Conservation (phyloP, 2,888 invertebrate genomes). For the Dimorphilus gyrociliatus region DNA sequence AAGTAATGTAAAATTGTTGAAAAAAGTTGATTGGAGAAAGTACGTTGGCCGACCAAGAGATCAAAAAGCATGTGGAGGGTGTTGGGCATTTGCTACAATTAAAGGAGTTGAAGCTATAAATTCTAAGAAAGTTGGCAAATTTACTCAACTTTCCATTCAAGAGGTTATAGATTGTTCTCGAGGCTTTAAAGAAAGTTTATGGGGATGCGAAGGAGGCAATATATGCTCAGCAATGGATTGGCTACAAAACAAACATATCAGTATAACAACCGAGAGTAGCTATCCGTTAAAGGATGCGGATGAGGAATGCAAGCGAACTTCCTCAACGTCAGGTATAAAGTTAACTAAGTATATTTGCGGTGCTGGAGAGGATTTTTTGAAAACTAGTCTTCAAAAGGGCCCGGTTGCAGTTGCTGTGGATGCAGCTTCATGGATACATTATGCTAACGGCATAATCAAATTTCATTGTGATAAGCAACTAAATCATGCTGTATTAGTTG, state of each 20-base stretch:
- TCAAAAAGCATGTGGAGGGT: too few species aligned
- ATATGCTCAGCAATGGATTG: constrained; percentile 60
- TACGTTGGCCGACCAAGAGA: too few species aligned
- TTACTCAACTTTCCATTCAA: constrained; percentile 54
- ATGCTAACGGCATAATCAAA: constrained; percentile 65
- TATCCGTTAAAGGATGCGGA: too few species aligned
- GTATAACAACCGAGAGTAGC: too few species aligned
- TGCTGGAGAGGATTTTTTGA: constrained; percentile 47
- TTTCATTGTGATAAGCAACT: constrained; percentile 53
- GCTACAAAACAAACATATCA: too few species aligned
- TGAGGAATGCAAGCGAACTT: background rate
- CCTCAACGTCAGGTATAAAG: background rate
- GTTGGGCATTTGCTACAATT: too few species aligned
- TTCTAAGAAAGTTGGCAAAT: constrained; percentile 44
- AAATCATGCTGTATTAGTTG: constrained; percentile 67
- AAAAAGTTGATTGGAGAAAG: too few species aligned
- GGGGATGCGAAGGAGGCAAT: constrained; percentile 64
- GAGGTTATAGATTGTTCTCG: constrained; percentile 64
- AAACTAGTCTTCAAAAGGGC: too few species aligned
- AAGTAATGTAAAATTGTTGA: too few species aligned
- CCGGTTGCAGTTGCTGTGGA: constrained; percentile 66
- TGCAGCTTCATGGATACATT: constrained; percentile 68
- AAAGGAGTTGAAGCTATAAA: too few species aligned
- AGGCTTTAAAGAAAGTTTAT: constrained; percentile 43
- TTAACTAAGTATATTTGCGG: constrained; percentile 20